Evolutionary conservation across 2,888 invertebrate species (phyloP).

Genomic region (Sipunculus nudus): DNA sequence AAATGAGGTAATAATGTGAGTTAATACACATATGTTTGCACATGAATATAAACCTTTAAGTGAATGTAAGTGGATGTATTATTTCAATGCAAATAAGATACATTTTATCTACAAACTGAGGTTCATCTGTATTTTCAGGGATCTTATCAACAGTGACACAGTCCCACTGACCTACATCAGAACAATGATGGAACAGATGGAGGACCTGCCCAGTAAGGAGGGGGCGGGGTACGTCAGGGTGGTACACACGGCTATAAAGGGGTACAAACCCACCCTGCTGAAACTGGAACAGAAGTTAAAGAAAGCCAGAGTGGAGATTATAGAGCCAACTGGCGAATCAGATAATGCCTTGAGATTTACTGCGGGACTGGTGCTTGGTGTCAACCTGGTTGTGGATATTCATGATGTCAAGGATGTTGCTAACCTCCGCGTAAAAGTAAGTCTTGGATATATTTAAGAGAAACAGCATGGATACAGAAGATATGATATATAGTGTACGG

Average conservation of each 20-base stretch:
- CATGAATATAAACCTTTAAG: too few relatives aligned
- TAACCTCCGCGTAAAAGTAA: slow-evolving; percentile 81
- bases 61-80: too few relatives aligned
- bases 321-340: slow-evolving; percentile 85
- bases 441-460: too few relatives aligned
- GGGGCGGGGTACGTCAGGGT: slow-evolving; percentile 47
- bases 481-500: too few relatives aligned
- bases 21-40: too few relatives aligned
- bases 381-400: slow-evolving; percentile 87
- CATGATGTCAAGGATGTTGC: slow-evolving; percentile 79
- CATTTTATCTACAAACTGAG: too few relatives aligned
- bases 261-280: slow-evolving; percentile 42
- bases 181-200: slow-evolving; percentile 76
- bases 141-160: too few relatives aligned
- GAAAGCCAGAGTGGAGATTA: slow-evolving; percentile 71
- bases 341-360: slow-evolving; percentile 89
- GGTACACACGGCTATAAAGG: slow-evolving; percentile 48
- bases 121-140: too few relatives aligned
- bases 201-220: slow-evolving; percentile 49
- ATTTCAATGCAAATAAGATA: too few relatives aligned
- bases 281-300: slow-evolving; percentile 46
- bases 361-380: slow-evolving; percentile 87
- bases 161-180: too few relatives aligned
- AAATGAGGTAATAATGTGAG: too few relatives aligned
- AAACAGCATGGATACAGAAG: too few relatives aligned